Percentiles rank a stretch among this genome's conserved stretches.
Conservation (phyloP, 2,113 vertebrate species). For the Blennius ocellaris region DNA sequence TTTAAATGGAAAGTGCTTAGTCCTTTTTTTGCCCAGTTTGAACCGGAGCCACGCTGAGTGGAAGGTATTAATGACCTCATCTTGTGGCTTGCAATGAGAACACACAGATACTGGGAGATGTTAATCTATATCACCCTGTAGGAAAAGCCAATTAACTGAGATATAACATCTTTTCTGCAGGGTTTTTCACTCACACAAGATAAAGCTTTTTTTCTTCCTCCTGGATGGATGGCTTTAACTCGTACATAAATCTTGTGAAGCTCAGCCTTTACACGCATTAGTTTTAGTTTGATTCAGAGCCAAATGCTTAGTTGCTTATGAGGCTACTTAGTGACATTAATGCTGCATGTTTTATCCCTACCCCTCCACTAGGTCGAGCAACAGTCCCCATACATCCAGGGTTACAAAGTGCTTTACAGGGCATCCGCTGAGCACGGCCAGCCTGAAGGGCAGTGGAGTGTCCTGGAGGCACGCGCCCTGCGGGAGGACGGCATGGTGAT, state of each 20-base stretch:
- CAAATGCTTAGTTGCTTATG: background rate
- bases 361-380: constrained; percentile 87
- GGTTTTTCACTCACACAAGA: constrained; percentile 20
- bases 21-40: constrained; percentile 41
- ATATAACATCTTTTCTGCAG: constrained; percentile 25
- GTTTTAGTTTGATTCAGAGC: background rate
- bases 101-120: constrained; percentile 37
- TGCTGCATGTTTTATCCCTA: background rate
- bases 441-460: constrained; percentile 88
- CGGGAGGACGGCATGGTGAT: constrained; percentile 89
- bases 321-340: background rate
- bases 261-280: background rate
- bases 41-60: constrained; percentile 51
- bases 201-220: background rate
- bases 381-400: constrained; percentile 92
- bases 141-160: constrained; percentile 28
- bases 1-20: constrained; percentile 56
- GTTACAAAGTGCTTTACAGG: constrained; percentile 92
- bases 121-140: constrained; percentile 28
- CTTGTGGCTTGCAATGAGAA: constrained; percentile 50
- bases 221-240: constrained; percentile 5
- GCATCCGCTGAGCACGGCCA: constrained; percentile 79
- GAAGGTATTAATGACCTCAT: constrained; percentile 73
- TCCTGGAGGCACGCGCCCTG: constrained; percentile 88
- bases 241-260: background rate